phyloP scores from a whole-genome alignment of 1,140 invertebrate species.

The Hypsibius dujardini region DNA sequence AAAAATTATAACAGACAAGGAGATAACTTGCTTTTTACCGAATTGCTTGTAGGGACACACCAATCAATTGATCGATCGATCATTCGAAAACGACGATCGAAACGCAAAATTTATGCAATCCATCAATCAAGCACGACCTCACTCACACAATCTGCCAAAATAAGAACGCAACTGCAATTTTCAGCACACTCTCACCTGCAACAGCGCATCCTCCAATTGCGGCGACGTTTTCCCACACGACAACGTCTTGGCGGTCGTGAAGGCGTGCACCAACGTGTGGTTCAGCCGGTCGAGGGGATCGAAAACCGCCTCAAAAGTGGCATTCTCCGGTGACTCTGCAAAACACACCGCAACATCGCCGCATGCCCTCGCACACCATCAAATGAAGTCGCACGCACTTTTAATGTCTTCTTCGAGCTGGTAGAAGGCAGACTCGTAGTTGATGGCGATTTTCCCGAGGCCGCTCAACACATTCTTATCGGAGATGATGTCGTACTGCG shows the following conservation, averaged over 20 bases:
- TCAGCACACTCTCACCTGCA: slow-evolving; percentile 46
- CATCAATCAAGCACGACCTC: too few relatives aligned
- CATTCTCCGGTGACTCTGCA: slow-evolving; percentile 29
- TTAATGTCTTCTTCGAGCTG: slow-evolving; percentile 42
- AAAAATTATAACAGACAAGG: too few relatives aligned
- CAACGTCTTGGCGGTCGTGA: slow-evolving; percentile 62
- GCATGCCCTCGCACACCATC: slow-evolving; percentile 17
- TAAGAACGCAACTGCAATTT: too few relatives aligned
- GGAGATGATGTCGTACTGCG: slow-evolving; percentile 58
- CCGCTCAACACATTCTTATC: slow-evolving; percentile 61
- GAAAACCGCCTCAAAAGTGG: slow-evolving; percentile 54
- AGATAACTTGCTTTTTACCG: too few relatives aligned
- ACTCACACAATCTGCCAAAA: too few relatives aligned
- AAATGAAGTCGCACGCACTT: slow-evolving; percentile 26
- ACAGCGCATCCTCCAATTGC: slow-evolving; percentile 55
- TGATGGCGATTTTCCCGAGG: slow-evolving; percentile 58
- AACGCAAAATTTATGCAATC: too few relatives aligned
- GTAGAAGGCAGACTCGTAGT: slow-evolving; percentile 57
- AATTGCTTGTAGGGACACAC: too few relatives aligned
- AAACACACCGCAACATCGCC: slow-evolving; percentile 21
- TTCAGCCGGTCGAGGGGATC: slow-evolving; percentile 52
- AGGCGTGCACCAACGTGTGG: slow-evolving; percentile 56
- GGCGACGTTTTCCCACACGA: slow-evolving; percentile 58
- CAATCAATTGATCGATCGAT: too few relatives aligned
- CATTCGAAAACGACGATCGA: too few relatives aligned